phyloP scores from a whole-genome alignment of 2,113 vertebrate species.

The Centropus bengalensis region DNA sequence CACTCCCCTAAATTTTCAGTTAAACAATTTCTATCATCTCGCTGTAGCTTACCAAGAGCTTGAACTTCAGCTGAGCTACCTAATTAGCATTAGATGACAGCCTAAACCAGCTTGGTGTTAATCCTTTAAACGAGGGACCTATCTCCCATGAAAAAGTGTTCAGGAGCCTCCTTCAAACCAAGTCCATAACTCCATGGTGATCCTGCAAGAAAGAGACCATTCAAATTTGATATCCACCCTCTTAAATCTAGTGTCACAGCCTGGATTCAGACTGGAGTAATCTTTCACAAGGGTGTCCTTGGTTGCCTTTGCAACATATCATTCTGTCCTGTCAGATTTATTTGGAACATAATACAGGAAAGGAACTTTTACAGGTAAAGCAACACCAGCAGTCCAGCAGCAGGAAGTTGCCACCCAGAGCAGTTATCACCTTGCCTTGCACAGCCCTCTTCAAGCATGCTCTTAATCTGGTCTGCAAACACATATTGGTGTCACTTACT shows the following conservation, averaged over 20 bases:
- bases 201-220: neutral
- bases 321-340: neutral
- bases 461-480: neutral
- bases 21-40: neutral
- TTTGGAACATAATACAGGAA: neutral
- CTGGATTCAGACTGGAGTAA: neutral
- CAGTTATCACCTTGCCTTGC: neutral
- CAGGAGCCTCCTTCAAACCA: neutral
- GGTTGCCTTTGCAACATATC: accelerated
- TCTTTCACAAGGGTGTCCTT: neutral
- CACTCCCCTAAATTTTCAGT: neutral
- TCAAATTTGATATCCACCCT: neutral
- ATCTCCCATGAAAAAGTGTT: neutral
- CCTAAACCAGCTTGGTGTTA: neutral
- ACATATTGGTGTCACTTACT: neutral
- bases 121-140: neutral
- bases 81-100: neutral
- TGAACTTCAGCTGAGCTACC: neutral
- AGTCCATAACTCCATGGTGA: neutral
- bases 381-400: neutral
- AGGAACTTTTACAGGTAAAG: neutral
- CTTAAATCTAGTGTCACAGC: neutral
- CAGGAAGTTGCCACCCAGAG: neutral
- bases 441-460: neutral
- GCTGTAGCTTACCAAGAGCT: neutral